A percentile compares a stretch with the other conserved stretches of the same genome.
Conservation (phyloP, 2,113 vertebrate species). For the Panthera uncia region DNA sequence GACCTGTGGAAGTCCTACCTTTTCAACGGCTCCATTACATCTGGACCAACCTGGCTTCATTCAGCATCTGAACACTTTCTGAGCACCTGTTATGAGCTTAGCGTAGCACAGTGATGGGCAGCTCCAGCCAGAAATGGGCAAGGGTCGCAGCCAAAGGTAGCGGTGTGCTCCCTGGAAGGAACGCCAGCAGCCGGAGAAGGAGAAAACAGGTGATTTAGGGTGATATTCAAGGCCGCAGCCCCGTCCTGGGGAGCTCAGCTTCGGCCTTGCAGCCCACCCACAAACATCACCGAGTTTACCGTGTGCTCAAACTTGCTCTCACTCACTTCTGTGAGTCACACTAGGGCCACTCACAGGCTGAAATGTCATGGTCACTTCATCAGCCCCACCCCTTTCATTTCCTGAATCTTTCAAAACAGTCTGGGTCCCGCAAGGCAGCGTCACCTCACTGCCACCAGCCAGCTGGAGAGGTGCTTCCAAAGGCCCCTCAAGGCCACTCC, state of each 20-base stretch:
- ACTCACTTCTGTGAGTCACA: background rate
- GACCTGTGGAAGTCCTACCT: background rate
- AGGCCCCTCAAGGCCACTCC: too few relatives aligned
- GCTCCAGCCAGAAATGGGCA: background rate
- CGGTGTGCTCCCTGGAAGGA: too few relatives aligned
- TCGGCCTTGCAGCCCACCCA: background rate
- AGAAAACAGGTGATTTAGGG: background rate
- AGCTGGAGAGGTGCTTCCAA: background rate
- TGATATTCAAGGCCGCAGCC: accelerated
- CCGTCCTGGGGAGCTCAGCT: background rate
- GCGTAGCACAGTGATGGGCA: too few relatives aligned
- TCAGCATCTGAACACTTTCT: background rate
- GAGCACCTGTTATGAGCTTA: background rate
- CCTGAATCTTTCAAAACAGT: constrained; percentile 26
- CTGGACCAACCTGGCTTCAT: background rate
- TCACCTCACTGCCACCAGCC: background rate
- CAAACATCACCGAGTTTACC: background rate
- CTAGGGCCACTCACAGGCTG: background rate
- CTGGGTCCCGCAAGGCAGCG: background rate
- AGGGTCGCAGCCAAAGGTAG: background rate
- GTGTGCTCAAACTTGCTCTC: background rate
- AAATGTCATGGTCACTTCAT: constrained; percentile 35
- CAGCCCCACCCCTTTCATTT: constrained; percentile 53
- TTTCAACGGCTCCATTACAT: background rate
- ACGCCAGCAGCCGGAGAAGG: background rate